Evolutionary conservation across 2,888 invertebrate species (phyloP).

Genomic region (Sarcophaga caerulescens): DNA sequence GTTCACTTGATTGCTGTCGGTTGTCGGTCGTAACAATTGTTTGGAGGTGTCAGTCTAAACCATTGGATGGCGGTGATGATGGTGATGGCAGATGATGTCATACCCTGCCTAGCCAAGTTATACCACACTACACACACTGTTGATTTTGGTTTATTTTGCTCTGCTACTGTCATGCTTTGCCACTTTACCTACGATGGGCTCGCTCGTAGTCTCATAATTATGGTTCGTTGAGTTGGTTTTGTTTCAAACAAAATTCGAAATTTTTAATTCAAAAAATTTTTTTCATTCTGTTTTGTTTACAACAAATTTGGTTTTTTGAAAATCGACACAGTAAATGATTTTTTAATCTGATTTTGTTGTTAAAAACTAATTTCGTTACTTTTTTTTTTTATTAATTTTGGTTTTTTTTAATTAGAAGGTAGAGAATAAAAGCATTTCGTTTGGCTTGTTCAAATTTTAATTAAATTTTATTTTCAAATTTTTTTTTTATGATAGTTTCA

Average conservation of each 20-base stretch:
- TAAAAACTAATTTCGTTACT: not conserved
- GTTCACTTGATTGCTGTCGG: constrained; percentile 4
- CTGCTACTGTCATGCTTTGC: constrained; percentile 7
- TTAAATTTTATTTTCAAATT: too few relatives aligned
- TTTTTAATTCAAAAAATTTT: not conserved
- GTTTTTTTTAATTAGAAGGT: not conserved
- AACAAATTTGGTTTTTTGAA: not conserved
- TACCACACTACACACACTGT: not conserved
- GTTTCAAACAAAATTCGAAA: not conserved
- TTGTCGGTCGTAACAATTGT: constrained; percentile 28
- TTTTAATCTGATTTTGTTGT: not conserved
- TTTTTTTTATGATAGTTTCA: too few relatives aligned
- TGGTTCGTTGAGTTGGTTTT: constrained; percentile 32
- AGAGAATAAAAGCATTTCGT: not conserved
- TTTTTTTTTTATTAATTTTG: not conserved
- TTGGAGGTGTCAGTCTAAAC: constrained; percentile 61
- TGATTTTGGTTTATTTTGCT: not conserved
- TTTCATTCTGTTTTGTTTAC: not conserved
- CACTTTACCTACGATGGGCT: not conserved
- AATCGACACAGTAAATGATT: constrained; percentile 4
- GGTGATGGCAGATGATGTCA: constrained; percentile 63
- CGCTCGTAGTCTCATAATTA: constrained; percentile 28
- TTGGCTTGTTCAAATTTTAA: not conserved
- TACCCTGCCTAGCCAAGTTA: constrained; percentile 14
- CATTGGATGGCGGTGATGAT: not conserved